A percentile compares a stretch with the other conserved stretches of the same genome.
These are phyloP conservation scores for Pachypanchax playfairii DNA, from an alignment of 2,113 vertebrate genomes.

Conservation along the genomic window DNA sequence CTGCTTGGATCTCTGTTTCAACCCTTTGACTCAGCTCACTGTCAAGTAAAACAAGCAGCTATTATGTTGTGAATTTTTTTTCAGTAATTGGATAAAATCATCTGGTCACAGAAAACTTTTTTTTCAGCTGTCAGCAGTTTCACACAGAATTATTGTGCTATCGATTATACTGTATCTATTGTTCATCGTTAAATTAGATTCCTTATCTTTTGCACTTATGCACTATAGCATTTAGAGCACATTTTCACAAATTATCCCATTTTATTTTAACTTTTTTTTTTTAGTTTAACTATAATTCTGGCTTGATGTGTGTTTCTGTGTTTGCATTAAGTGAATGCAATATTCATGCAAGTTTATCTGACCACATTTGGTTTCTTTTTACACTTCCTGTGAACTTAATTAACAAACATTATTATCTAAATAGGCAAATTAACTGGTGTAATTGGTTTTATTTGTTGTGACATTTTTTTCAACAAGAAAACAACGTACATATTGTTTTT, in stretches of 20 bases:
- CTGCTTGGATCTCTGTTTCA: neutral
- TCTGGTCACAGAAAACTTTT: neutral
- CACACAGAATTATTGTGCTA: no score
- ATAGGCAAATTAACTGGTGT: neutral
- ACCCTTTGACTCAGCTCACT: neutral
- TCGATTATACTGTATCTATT: no score
- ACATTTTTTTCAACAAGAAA: constrained; percentile 1
- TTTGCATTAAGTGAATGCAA: neutral
- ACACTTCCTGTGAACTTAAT: neutral
- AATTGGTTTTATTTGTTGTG: neutral
- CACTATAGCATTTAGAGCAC: neutral
- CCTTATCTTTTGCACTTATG: neutral
- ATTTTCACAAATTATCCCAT: neutral
- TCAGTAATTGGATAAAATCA: neutral
- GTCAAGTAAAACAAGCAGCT: constrained; percentile 5
- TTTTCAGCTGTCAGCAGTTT: neutral
- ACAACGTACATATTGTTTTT: neutral
- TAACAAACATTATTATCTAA: neutral
- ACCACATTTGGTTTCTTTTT: neutral
- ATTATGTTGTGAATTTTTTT: neutral
- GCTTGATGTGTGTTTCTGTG: neutral
- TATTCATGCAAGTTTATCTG: neutral
- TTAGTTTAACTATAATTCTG: neutral
- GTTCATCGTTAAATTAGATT: no score
- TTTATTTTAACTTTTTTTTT: no score